Conservation (phyloP, 2,113 vertebrate species). For the Martes martes region DNA sequence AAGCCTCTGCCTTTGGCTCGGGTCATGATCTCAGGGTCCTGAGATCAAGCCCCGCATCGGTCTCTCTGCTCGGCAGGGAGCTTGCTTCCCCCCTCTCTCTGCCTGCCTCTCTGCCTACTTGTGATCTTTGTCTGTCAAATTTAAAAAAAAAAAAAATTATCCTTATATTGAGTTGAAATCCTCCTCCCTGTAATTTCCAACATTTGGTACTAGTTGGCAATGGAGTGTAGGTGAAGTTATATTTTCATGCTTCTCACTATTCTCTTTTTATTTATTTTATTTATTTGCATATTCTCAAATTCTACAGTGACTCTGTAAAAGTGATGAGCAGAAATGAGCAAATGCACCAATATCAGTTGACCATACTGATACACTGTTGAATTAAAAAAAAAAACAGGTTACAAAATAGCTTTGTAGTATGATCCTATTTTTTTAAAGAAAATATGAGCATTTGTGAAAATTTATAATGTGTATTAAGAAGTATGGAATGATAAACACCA, state of each 20-base stretch:
- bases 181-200: not conserved
- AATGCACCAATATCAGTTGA: not conserved
- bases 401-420: not conserved
- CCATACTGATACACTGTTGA: not conserved
- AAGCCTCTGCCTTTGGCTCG: too few species aligned
- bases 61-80: too few species aligned
- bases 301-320: not conserved
- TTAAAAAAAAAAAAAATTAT: not conserved
- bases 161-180: slow-evolving; percentile 7
- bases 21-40: too few species aligned
- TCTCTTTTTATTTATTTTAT: not conserved
- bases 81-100: too few species aligned
- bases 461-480: not conserved
- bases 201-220: not conserved
- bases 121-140: too few species aligned
- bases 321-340: not conserved
- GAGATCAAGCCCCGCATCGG: too few species aligned
- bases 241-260: not conserved
- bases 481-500: not conserved
- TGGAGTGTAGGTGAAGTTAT: not conserved
- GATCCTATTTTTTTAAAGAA: not conserved
- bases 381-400: not conserved
- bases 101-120: too few species aligned
- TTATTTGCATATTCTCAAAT: not conserved
- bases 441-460: not conserved